phyloP scores from a whole-genome alignment of 2,797 vertebrate species.

The Cuniculus paca region DNA sequence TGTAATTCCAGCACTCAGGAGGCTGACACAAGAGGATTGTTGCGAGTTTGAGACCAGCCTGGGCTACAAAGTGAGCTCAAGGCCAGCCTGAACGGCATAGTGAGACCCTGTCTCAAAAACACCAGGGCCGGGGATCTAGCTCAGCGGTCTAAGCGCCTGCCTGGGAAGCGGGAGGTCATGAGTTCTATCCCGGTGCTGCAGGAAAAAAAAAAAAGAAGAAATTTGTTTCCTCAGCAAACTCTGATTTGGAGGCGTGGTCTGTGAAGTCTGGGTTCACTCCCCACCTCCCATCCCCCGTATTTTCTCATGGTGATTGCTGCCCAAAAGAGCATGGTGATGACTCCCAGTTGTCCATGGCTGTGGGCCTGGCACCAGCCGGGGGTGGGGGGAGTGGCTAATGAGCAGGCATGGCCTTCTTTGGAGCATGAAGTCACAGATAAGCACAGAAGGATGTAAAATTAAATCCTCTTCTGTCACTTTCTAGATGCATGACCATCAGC shows the following conservation, averaged over 20 bases:
- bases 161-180: no score
- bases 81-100: no score
- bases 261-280: background rate
- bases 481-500: background rate
- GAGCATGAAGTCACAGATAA: background rate
- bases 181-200: no score
- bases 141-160: no score
- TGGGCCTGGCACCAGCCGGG: background rate
- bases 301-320: background rate
- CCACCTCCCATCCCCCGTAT: background rate
- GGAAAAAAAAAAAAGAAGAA: no score
- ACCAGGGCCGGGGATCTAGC: no score
- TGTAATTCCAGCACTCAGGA: no score
- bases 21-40: no score
- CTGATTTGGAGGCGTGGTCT: background rate
- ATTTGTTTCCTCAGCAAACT: constrained; percentile 6
- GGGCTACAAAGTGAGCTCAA: no score
- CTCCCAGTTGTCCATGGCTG: background rate
- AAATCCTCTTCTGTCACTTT: background rate
- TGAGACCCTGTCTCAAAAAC: no score
- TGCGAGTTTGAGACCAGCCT: no score
- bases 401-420: background rate
- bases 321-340: background rate
- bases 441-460: constrained; percentile 18
- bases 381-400: background rate